These are phyloP conservation scores for Coelinius sp. DNA, from an alignment of 2,888 invertebrate species.

Conservation along the genomic window DNA sequence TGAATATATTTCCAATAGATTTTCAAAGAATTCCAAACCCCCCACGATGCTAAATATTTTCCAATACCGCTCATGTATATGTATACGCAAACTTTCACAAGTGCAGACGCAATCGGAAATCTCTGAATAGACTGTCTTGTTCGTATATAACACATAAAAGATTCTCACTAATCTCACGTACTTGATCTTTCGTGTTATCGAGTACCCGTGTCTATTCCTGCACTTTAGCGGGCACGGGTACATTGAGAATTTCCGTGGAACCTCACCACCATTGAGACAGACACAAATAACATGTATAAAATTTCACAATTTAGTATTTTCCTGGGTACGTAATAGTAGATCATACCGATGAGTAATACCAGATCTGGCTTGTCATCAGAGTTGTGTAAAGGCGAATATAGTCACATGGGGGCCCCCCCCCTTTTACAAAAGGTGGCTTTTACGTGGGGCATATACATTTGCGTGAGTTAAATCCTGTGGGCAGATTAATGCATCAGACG, in stretches of 20 bases:
- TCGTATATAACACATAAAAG: conserved; percentile 29
- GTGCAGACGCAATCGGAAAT: conserved; percentile 17
- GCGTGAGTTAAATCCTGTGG: conserved; percentile 15
- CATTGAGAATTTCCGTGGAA: background rate
- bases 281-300: background rate
- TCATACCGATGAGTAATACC: background rate
- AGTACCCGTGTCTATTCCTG: background rate
- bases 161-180: conserved; percentile 30
- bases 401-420: background rate
- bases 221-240: background rate
- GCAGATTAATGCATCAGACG: conserved; percentile 29
- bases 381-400: background rate
- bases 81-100: background rate
- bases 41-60: background rate
- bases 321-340: conserved; percentile 23
- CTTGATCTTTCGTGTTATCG: conserved; percentile 44
- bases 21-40: background rate
- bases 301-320: conserved; percentile 17
- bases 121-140: conserved; percentile 40
- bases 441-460: background rate
- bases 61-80: background rate
- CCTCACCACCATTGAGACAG: background rate
- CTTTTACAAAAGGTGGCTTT: conserved; percentile 3
- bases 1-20: background rate
- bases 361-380: conserved; percentile 15